phyloP scores from a whole-genome alignment of 2,888 invertebrate species.

The Heliconius ethilla region DNA sequence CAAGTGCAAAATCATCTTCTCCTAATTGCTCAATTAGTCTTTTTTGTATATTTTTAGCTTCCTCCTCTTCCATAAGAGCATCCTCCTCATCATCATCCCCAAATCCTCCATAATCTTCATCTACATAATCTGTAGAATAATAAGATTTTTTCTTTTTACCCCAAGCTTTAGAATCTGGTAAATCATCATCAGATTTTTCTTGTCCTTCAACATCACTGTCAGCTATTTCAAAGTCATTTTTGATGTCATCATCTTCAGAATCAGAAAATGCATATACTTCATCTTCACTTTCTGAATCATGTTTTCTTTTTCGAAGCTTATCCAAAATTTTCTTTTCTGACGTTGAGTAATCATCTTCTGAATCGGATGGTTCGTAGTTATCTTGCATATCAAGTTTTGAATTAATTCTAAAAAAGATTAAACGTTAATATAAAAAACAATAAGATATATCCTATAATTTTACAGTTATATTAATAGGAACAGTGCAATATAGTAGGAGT shows the following conservation, averaged over 20 bases:
- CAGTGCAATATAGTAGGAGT: not conserved
- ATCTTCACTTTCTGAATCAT: constrained; percentile 81
- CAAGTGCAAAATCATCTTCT: constrained; percentile 88
- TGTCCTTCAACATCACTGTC: constrained; percentile 90
- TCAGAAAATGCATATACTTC: constrained; percentile 85
- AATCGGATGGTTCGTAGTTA: constrained; percentile 85
- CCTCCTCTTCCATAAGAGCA: constrained; percentile 89
- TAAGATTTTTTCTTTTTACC: constrained; percentile 90
- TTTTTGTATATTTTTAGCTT: constrained; percentile 90
- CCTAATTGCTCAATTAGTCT: constrained; percentile 89
- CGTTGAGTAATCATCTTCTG: constrained; percentile 87
- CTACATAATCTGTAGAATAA: constrained; percentile 94
- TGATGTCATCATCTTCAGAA: constrained; percentile 72
- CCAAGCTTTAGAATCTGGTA: constrained; percentile 93
- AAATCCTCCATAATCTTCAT: constrained; percentile 90
- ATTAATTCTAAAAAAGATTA: constrained; percentile 64
- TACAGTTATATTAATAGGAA: not conserved
- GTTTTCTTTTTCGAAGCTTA: constrained; percentile 81
- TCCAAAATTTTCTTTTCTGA: constrained; percentile 84
- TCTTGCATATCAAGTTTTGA: constrained; percentile 73
- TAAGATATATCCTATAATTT: not conserved
- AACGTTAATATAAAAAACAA: not conserved
- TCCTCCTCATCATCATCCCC: constrained; percentile 86
- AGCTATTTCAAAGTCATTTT: constrained; percentile 78
- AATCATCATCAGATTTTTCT: constrained; percentile 84